Evolutionary conservation across 2,888 invertebrate species (phyloP).

Genomic region (Agrochola lychnidis): DNA sequence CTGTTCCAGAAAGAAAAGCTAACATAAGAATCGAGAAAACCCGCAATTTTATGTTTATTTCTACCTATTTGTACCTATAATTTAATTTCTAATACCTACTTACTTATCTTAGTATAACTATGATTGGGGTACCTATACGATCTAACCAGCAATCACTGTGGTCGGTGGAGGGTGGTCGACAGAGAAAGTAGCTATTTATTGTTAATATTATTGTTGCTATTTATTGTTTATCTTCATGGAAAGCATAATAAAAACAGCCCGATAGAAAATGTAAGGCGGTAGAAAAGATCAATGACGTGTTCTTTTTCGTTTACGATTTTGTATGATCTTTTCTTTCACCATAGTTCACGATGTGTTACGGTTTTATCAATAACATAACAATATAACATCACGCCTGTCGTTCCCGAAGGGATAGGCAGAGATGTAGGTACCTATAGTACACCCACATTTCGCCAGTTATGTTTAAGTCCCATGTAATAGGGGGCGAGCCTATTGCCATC

Average conservation of each 20-base stretch:
- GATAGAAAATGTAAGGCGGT: not conserved
- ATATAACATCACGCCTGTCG: not conserved
- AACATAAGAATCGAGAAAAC: not conserved
- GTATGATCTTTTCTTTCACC: not conserved
- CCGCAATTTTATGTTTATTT: not conserved
- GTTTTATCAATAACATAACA: not conserved
- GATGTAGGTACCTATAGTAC: not conserved
- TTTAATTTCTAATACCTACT: not conserved
- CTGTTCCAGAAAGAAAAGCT: not conserved
- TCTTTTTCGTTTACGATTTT: not conserved
- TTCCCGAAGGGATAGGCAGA: no score
- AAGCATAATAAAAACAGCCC: not conserved
- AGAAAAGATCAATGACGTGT: not conserved
- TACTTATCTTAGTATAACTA: not conserved
- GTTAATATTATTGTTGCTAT: no score
- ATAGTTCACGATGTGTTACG: not conserved
- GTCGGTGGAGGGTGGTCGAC: not conserved
- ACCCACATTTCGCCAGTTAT: not conserved
- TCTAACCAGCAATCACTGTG: not conserved
- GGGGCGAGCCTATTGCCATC: not conserved
- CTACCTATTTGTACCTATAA: not conserved
- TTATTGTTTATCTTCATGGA: not conserved
- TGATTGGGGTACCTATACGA: not conserved
- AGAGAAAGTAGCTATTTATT: not conserved
- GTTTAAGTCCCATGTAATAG: not conserved